Conservation (phyloP, 2,888 invertebrate species). For the Glyphotaelius pellucidus region DNA sequence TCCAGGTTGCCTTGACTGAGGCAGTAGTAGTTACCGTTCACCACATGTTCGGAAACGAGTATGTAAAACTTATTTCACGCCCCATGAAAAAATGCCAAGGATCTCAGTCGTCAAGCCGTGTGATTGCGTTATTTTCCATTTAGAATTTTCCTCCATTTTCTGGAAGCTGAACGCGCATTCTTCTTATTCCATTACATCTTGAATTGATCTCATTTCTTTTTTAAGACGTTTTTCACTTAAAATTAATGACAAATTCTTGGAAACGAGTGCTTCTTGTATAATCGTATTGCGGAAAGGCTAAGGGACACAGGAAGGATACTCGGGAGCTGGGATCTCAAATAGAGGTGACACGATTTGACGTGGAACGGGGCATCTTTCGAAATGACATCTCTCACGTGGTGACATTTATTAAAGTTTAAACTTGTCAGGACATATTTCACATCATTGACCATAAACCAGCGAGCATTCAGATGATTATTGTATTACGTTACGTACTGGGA, state of each 20-base stretch:
- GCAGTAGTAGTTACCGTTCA: constrained; percentile 22
- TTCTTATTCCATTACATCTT: constrained; percentile 18
- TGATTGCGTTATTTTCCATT: constrained; percentile 37
- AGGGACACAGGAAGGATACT: background rate
- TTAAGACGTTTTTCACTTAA: constrained; percentile 28
- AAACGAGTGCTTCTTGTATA: background rate
- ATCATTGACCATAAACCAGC: background rate
- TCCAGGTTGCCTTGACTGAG: background rate
- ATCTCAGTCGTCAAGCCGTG: background rate
- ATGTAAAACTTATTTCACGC: constrained; percentile 48
- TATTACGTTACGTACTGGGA: too few species aligned
- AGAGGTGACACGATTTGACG: background rate
- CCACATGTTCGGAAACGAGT: constrained; percentile 7
- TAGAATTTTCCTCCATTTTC: constrained; percentile 26
- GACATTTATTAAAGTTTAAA: background rate
- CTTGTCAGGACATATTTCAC: background rate
- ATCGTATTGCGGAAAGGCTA: background rate
- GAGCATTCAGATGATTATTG: background rate
- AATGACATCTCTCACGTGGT: background rate
- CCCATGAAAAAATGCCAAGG: constrained; percentile 42
- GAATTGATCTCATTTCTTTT: constrained; percentile 27
- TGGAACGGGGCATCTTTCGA: background rate
- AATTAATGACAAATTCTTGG: constrained; percentile 16
- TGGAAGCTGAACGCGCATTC: constrained; percentile 28
- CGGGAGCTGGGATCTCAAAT: background rate